These are phyloP conservation scores for Patella vulgata DNA, from an alignment of 1,140 invertebrate genomes.

Conservation along the genomic window DNA sequence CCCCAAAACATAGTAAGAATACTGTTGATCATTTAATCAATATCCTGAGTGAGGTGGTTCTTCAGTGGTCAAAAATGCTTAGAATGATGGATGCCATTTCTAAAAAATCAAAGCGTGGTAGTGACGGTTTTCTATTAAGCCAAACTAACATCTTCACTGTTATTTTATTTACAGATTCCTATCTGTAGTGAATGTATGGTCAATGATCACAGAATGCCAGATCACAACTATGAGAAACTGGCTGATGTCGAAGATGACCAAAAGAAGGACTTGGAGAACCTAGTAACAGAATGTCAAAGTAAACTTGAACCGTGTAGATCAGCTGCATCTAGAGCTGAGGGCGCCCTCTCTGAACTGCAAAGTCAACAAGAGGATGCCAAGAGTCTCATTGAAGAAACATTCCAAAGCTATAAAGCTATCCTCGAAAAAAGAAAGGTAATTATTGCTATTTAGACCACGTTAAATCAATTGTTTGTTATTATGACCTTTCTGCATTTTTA, in stretches of 20 bases:
- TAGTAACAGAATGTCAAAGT: slow-evolving; percentile 77
- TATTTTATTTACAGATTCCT: slow-evolving; percentile 69
- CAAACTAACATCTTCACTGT: too few species aligned
- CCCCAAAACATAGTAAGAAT: too few species aligned
- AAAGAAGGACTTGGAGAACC: slow-evolving; percentile 78
- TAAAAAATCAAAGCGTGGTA: too few species aligned
- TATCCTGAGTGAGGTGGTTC: too few species aligned
- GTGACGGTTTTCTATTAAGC: too few species aligned
- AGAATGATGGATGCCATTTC: too few species aligned
- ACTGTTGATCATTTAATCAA: too few species aligned
- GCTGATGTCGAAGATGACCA: slow-evolving; percentile 69
- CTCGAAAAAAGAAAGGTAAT: slow-evolving; percentile 77
- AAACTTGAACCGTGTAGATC: slow-evolving; percentile 81
- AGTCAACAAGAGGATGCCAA: slow-evolving; percentile 87
- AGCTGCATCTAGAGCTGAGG: slow-evolving; percentile 77
- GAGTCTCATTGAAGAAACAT: slow-evolving; percentile 84
- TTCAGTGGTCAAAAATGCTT: too few species aligned
- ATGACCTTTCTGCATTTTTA: neutral
- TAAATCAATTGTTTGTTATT: neutral
- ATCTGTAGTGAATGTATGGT: slow-evolving; percentile 95
- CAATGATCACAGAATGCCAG: slow-evolving; percentile 79
- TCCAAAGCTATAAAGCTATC: slow-evolving; percentile 80
- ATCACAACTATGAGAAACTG: slow-evolving; percentile 80
- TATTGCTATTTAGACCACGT: slow-evolving; percentile 2
- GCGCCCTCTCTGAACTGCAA: slow-evolving; percentile 84